These are phyloP conservation scores for Aradophagus sp. DNA, from an alignment of 1,140 invertebrate species.

Conservation along the genomic window DNA sequence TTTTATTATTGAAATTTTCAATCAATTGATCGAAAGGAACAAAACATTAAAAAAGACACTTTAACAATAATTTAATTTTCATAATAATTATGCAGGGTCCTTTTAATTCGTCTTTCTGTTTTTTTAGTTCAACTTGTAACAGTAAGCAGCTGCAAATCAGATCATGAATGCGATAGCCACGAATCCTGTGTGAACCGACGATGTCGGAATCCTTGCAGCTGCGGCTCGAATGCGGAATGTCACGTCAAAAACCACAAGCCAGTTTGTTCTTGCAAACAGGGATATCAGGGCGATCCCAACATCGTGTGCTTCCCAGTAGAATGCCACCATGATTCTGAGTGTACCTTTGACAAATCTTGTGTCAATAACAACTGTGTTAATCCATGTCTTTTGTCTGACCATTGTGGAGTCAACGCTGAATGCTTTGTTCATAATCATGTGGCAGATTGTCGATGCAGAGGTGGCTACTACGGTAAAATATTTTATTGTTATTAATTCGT, in stretches of 20 bases:
- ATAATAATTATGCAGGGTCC: no score
- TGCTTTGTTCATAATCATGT: conserved; percentile 85
- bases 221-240: conserved; percentile 89
- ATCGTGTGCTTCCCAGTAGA: conserved; percentile 85
- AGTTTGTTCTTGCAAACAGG: conserved; percentile 87
- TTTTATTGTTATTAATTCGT: no score
- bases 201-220: conserved; percentile 90
- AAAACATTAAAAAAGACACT: no score
- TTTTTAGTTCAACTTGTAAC: conserved; percentile 77
- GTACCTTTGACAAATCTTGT: conserved; percentile 85
- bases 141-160: conserved; percentile 82
- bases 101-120: no score
- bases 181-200: conserved; percentile 90
- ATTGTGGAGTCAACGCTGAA: conserved; percentile 89
- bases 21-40: no score
- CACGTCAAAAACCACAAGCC: conserved; percentile 88
- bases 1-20: no score
- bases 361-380: conserved; percentile 89
- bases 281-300: conserved; percentile 90
- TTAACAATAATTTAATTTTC: no score
- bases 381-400: conserved; percentile 83
- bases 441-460: conserved; percentile 85
- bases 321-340: conserved; percentile 86
- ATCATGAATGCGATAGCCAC: conserved; percentile 84
- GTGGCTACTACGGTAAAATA: conserved; percentile 80